Evolutionary conservation across 2,113 vertebrate species (phyloP).

Genomic region (Chloroceryle aenea): DNA sequence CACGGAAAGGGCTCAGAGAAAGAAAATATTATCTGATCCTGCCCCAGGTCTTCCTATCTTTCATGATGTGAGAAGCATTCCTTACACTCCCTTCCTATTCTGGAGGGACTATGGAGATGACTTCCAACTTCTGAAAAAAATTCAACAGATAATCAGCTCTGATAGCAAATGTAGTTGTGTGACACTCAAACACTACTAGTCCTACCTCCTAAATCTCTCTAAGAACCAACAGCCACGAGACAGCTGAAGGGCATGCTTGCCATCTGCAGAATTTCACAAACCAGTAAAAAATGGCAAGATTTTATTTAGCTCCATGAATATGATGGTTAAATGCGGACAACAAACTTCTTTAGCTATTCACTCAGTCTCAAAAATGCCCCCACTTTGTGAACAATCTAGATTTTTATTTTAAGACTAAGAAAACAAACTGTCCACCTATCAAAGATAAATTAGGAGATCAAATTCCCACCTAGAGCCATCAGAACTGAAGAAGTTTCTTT

Average conservation of each 20-base stretch:
- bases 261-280: not conserved
- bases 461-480: not conserved
- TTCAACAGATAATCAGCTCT: not conserved
- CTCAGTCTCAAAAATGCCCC: not conserved
- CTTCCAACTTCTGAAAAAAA: not conserved
- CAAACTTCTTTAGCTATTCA: not conserved
- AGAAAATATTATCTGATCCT: not conserved
- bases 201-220: not conserved
- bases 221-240: not conserved
- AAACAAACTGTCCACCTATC: not conserved
- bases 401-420: not conserved
- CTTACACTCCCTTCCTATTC: not conserved
- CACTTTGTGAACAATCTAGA: not conserved
- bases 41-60: not conserved
- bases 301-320: not conserved
- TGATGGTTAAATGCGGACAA: not conserved
- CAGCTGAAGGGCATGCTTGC: not conserved
- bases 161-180: not conserved
- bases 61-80: rapidly evolving
- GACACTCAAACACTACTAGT: not conserved
- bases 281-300: not conserved
- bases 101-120: not conserved
- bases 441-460: not conserved
- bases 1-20: not conserved
- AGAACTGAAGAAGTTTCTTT: not conserved